Evolutionary conservation across 2,888 invertebrate genomes (phyloP).

Genomic region (Zygothrica quintamaculata): DNA sequence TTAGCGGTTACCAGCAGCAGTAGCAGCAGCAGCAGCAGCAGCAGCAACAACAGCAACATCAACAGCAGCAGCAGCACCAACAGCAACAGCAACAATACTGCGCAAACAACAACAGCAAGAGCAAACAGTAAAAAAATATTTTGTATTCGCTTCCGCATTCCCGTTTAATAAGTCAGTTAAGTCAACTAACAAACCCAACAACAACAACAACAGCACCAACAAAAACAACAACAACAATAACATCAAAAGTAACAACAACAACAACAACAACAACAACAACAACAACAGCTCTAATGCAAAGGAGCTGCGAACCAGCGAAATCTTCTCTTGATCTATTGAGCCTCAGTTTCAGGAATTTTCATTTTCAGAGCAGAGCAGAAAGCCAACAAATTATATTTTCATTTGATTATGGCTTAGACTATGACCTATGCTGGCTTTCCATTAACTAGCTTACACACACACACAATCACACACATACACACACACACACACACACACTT

Average conservation of each 20-base stretch:
- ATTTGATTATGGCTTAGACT: no score
- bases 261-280: constrained; percentile 12
- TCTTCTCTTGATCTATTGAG: constrained; percentile 10
- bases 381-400: no score
- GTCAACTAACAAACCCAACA: constrained; percentile 20
- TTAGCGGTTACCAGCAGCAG: constrained; percentile 50
- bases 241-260: constrained; percentile 7
- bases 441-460: no score
- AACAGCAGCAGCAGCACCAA: constrained; percentile 22
- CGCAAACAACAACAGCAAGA: constrained; percentile 23
- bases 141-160: constrained; percentile 37
- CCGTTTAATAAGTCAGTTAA: constrained; percentile 58
- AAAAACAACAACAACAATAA: constrained; percentile 8
- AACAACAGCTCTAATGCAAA: constrained; percentile 12
- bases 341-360: no score
- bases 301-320: constrained; percentile 10
- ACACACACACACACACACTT: no score
- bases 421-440: no score
- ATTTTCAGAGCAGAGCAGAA: no score
- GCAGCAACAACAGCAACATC: constrained; percentile 20
- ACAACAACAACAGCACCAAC: constrained; percentile 26
- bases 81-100: constrained; percentile 26
- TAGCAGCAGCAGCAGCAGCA: constrained; percentile 47
- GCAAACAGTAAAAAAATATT: no score
- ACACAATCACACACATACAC: no score